Conservation (phyloP, 2,113 vertebrate genomes). For the Lasiurus borealis region DNA sequence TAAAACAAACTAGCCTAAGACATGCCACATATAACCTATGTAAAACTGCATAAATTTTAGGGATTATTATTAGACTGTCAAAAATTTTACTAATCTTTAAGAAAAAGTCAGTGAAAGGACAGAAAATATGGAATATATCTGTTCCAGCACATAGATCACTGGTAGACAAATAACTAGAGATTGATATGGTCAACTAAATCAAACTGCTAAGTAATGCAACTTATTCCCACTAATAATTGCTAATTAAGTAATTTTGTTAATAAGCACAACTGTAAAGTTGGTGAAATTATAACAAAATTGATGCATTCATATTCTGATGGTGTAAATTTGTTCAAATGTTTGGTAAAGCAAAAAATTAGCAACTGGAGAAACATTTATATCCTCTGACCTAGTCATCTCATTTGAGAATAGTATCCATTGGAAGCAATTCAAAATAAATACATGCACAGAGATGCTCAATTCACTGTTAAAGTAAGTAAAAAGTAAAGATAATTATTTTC, state of each 20-base stretch:
- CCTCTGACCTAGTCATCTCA: conserved; percentile 10
- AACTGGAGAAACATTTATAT: conserved; percentile 40
- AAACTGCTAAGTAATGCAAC: conserved; percentile 14
- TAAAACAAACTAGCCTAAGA: conserved; percentile 36
- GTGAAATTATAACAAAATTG: conserved; percentile 33
- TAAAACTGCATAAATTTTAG: conserved; percentile 53
- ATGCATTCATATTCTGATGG: not conserved
- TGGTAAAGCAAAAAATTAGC: conserved; percentile 3
- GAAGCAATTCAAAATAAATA: conserved; percentile 42
- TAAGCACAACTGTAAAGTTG: conserved; percentile 21
- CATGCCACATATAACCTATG: not conserved
- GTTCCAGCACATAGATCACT: not conserved
- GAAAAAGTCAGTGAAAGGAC: not conserved
- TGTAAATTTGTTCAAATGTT: conserved; percentile 3
- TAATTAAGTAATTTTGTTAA: conserved; percentile 57
- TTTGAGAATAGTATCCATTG: conserved; percentile 10
- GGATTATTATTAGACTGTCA: not conserved
- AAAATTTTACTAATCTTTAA: conserved; percentile 25
- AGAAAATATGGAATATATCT: conserved; percentile 57
- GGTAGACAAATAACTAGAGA: conserved; percentile 16
- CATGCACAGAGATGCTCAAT: not conserved
- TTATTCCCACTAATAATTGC: conserved; percentile 19
- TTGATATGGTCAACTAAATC: conserved; percentile 1
- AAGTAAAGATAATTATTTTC: not conserved
- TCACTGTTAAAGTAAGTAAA: conserved; percentile 25